A percentile compares a stretch with the other conserved stretches of the same genome.
Conservation (phyloP, 1,140 invertebrate species). For the Penaeus vannamei region DNA sequence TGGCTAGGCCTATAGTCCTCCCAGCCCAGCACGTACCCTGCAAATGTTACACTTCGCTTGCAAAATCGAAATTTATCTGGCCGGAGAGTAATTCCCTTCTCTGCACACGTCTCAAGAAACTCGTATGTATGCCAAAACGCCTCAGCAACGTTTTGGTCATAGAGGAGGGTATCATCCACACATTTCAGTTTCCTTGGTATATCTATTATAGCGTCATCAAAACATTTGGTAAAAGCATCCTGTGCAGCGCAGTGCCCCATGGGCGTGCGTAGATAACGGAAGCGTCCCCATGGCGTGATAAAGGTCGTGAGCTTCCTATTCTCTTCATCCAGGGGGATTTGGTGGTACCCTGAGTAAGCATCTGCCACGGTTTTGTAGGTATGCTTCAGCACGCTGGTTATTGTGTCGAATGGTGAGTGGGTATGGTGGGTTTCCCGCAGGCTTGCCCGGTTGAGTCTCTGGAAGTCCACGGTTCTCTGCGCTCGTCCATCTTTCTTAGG, state of each 20-base stretch:
- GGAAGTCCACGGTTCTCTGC: too few species aligned
- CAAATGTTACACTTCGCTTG: too few species aligned
- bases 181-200: constrained; percentile 22
- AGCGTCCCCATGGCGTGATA: not conserved
- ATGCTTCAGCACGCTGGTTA: not conserved
- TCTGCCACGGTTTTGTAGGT: not conserved
- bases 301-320: not conserved
- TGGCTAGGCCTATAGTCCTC: too few species aligned
- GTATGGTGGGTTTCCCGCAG: too few species aligned
- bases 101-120: constrained; percentile 21
- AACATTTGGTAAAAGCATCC: constrained; percentile 8
- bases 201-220: constrained; percentile 13
- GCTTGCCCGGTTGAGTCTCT: too few species aligned
- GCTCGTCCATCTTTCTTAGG: too few species aligned
- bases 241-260: constrained; percentile 23
- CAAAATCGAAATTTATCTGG: too few species aligned
- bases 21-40: too few species aligned
- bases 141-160: not conserved
- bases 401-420: too few species aligned
- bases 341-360: not conserved
- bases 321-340: not conserved
- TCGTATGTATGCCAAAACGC: too few species aligned
- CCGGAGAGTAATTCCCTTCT: not conserved
- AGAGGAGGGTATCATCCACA: not conserved
- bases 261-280: constrained; percentile 17